Conservation (phyloP, 2,888 invertebrate genomes). For the Epinotia nisella region DNA sequence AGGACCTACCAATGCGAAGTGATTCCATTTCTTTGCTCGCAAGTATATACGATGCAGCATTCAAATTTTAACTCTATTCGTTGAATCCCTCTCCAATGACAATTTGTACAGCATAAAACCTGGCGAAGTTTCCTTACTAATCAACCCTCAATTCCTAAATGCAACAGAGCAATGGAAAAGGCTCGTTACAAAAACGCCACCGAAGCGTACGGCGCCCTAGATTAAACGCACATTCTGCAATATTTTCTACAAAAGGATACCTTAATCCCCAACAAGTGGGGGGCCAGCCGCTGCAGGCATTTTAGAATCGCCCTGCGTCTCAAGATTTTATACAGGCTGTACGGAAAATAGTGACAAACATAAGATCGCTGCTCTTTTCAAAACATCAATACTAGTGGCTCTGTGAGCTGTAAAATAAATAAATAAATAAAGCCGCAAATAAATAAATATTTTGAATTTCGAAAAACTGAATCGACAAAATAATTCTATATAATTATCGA, state of each 20-base stretch:
- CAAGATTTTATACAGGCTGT: slow-evolving; percentile 9
- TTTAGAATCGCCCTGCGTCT: slow-evolving; percentile 54
- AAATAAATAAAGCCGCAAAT: too few species aligned
- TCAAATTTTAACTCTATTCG: not conserved
- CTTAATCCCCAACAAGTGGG: slow-evolving; percentile 82
- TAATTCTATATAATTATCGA: too few species aligned
- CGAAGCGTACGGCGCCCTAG: slow-evolving; percentile 71
- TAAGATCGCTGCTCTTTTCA: not conserved
- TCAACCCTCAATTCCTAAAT: slow-evolving; percentile 23
- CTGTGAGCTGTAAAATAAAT: too few species aligned
- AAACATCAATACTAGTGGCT: too few species aligned
- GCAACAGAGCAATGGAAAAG: slow-evolving; percentile 51
- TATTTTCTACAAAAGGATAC: slow-evolving; percentile 83
- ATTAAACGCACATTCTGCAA: slow-evolving; percentile 83
- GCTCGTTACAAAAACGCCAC: slow-evolving; percentile 69
- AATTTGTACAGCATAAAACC: slow-evolving; percentile 10
- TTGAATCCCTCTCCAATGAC: not conserved
- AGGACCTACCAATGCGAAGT: too few species aligned
- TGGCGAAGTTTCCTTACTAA: slow-evolving; percentile 16
- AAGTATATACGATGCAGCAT: too few species aligned
- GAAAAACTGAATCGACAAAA: too few species aligned
- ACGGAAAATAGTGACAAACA: not conserved
- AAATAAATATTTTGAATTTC: too few species aligned
- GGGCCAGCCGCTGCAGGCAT: slow-evolving; percentile 70
- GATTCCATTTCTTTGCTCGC: too few species aligned